A percentile compares a stretch with the other conserved stretches of the same genome.
Conservation (phyloP, 2,888 invertebrate genomes). For the Drosophila setosimentum region DNA sequence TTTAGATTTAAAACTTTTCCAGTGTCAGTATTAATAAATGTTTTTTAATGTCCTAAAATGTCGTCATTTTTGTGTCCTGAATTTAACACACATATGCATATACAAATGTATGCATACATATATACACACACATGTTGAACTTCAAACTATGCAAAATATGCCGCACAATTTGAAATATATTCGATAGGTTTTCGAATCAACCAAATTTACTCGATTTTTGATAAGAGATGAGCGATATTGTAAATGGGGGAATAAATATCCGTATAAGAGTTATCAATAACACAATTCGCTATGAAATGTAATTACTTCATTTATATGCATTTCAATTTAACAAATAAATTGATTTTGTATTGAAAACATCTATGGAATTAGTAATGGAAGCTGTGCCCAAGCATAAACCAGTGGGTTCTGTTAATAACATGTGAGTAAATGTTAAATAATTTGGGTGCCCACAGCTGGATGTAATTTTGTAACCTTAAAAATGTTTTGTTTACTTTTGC, state of each 20-base stretch:
- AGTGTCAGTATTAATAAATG: constrained; percentile 65
- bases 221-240: not conserved
- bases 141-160: not conserved
- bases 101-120: not conserved
- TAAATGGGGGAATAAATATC: not conserved
- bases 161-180: not conserved
- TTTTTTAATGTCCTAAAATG: constrained; percentile 42
- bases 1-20: constrained; percentile 40
- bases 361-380: not conserved
- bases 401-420: not conserved
- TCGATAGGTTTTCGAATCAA: not conserved
- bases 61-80: not conserved
- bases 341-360: not conserved
- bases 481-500: constrained; percentile 84
- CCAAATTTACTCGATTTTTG: not conserved
- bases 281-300: not conserved
- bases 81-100: not conserved
- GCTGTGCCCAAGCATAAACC: not conserved
- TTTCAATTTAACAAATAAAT: not conserved
- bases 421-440: not conserved
- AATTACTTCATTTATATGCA: not conserved
- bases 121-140: not conserved
- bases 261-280: not conserved
- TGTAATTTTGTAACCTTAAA: constrained; percentile 61
- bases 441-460: constrained; percentile 25